These are phyloP conservation scores for Endotricha flammealis DNA, from an alignment of 2,888 invertebrate genomes.

Conservation along the genomic window DNA sequence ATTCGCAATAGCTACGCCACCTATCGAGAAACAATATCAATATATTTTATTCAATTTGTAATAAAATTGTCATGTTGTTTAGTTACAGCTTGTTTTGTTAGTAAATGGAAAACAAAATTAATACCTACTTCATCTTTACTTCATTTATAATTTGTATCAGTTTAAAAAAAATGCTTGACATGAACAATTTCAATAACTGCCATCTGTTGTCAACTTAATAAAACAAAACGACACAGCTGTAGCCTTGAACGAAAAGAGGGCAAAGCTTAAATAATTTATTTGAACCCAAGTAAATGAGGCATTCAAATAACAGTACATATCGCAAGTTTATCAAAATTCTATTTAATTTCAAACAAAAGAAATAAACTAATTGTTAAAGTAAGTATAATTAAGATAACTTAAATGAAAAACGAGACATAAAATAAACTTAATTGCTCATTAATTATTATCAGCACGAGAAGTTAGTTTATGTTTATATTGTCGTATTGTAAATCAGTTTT, in stretches of 20 bases:
- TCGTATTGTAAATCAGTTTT: conserved; percentile 41
- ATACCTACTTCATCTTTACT: no score
- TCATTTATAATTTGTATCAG: no score
- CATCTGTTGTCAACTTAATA: not conserved
- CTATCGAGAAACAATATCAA: conserved; percentile 12
- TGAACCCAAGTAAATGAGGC: not conserved
- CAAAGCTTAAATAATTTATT: not conserved
- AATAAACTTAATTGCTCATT: conserved; percentile 29
- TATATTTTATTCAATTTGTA: no score
- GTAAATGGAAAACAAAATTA: no score
- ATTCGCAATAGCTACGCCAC: conserved; percentile 18
- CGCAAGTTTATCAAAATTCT: no score
- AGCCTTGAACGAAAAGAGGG: not conserved
- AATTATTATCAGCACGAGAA: conserved; percentile 28
- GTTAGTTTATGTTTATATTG: conserved; percentile 37
- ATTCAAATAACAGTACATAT: not conserved
- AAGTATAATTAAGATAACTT: not conserved
- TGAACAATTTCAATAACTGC: not conserved
- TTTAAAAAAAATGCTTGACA: no score
- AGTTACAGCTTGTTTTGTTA: no score
- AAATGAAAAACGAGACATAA: conserved; percentile 19
- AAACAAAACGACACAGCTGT: not conserved
- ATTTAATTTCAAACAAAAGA: no score
- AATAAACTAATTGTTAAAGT: not conserved
- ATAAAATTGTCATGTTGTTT: no score